Base-by-base conservation (phyloP, 2,797 vertebrate genomes). In the Sebastolobus altivelis region DNA sequence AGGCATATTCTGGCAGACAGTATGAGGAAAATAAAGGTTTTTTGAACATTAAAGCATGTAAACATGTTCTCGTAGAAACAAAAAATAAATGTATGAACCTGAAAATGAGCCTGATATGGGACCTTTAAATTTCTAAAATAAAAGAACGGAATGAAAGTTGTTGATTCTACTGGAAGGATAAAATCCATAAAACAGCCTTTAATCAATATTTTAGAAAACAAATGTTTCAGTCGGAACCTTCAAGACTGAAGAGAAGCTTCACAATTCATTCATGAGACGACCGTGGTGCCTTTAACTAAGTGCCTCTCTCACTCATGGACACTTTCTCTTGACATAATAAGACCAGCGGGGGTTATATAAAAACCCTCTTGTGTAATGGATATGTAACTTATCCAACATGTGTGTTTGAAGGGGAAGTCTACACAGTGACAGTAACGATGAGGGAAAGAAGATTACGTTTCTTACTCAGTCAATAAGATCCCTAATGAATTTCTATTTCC, bases 301-400 rank as follows among this genome's bases (percentile, higher is more conserved):
- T 74, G 75, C 65, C 38, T 77, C 79, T 87, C 8, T 81, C 63
- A 82, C 54, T 88, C 85, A 77, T 22, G 22, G 77, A 77, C 81
- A 90, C 87, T 89, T 82, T 81, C 71, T 81, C 73, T 80, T 94
- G 91, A 94, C 90, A 90, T 88, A 89, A 91, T 91, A 88, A 92
- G 92, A 94, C 75, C 88, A 87, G 81, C 78, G 58, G 78, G 78
- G 72, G 83, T 93, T 93, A 93, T 86, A 89, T 93, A 92, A 93
- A 94, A 91, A 88, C 65, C 75, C 89, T 90, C 88, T 90, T 89
- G 92, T 93, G 89, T 92, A 93, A 94, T 86, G 82, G 87, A 91
- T 71, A 81, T 86, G 79, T 81, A 88, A 84, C 84, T 83, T 85
- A 59, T 77, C 74, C 60, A 84, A 43, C 58, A 85, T 86, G 79